phyloP scores from a whole-genome alignment of 2,797 vertebrate genomes.

The Antennarius maculatus region DNA sequence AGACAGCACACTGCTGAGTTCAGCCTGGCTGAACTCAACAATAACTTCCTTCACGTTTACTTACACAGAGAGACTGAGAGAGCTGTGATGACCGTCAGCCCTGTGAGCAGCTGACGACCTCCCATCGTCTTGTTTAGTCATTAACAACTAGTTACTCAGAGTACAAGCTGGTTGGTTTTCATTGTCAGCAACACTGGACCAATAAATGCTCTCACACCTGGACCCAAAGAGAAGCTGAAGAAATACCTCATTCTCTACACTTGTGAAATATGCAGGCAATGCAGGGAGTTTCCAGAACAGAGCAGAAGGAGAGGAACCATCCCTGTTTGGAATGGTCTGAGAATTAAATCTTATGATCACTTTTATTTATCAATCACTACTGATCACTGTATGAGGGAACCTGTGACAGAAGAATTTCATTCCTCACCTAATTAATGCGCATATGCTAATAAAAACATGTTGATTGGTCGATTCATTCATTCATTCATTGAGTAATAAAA shows the following conservation, averaged over 20 bases:
- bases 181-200: not conserved
- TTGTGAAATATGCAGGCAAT: slow-evolving; percentile 55
- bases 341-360: too few relatives aligned
- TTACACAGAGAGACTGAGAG: slow-evolving; percentile 43
- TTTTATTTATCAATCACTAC: too few relatives aligned
- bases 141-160: not conserved
- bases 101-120: slow-evolving; percentile 29
- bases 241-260: slow-evolving; percentile 67
- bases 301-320: not conserved
- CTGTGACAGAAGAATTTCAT: too few relatives aligned
- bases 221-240: slow-evolving; percentile 11
- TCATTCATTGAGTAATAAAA: too few relatives aligned
- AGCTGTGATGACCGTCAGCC: slow-evolving; percentile 39
- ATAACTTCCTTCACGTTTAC: slow-evolving; percentile 14
- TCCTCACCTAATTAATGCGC: too few relatives aligned
- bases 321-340: too few relatives aligned
- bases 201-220: slow-evolving; percentile 17
- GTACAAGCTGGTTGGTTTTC: slow-evolving; percentile 7
- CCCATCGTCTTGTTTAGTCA: slow-evolving; percentile 34
- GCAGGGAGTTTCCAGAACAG: slow-evolving; percentile 51
- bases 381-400: too few relatives aligned
- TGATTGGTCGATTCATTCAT: too few relatives aligned
- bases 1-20: too few relatives aligned
- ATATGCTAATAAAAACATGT: too few relatives aligned
- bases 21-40: too few relatives aligned